Conservation (phyloP, 1,140 invertebrate genomes). For the Neelides sp. region DNA sequence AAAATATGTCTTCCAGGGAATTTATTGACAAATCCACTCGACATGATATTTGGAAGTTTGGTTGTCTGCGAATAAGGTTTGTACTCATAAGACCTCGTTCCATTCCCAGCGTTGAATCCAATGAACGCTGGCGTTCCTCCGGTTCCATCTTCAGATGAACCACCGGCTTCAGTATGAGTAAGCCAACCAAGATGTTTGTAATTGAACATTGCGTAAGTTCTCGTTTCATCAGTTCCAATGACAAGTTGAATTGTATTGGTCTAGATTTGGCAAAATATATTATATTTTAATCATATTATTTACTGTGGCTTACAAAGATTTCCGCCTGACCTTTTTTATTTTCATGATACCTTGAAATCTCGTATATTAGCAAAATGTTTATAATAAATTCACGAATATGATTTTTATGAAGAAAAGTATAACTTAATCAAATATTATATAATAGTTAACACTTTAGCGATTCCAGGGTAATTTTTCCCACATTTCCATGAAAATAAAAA, state of each 20-base stretch:
- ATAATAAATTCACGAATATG: too few relatives aligned
- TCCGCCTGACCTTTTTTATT: too few relatives aligned
- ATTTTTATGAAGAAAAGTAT: too few relatives aligned
- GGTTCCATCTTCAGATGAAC: conserved; percentile 70
- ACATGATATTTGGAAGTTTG: conserved; percentile 64
- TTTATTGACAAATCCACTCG: conserved; percentile 72
- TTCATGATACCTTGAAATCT: too few relatives aligned
- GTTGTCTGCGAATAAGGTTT: conserved; percentile 77
- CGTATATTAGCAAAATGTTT: too few relatives aligned
- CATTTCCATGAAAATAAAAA: too few relatives aligned
- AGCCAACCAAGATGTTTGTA: conserved; percentile 82
- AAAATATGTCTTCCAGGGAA: conserved; percentile 84
- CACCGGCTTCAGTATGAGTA: conserved; percentile 76
- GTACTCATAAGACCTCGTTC: conserved; percentile 77
- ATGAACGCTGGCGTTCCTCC: conserved; percentile 76
- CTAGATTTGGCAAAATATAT: conserved; percentile 38
- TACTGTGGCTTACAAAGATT: too few relatives aligned
- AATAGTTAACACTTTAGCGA: too few relatives aligned
- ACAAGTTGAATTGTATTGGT: conserved; percentile 93
- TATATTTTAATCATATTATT: background rate
- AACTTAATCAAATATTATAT: too few relatives aligned
- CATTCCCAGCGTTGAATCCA: conserved; percentile 91
- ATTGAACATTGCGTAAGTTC: conserved; percentile 88
- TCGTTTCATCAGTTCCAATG: conserved; percentile 81
- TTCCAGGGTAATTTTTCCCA: too few relatives aligned